Evolutionary conservation across 2,888 invertebrate species (phyloP), one percentile per base, ranked within the genome.

Genomic region (Abrostola tripartita): DNA sequence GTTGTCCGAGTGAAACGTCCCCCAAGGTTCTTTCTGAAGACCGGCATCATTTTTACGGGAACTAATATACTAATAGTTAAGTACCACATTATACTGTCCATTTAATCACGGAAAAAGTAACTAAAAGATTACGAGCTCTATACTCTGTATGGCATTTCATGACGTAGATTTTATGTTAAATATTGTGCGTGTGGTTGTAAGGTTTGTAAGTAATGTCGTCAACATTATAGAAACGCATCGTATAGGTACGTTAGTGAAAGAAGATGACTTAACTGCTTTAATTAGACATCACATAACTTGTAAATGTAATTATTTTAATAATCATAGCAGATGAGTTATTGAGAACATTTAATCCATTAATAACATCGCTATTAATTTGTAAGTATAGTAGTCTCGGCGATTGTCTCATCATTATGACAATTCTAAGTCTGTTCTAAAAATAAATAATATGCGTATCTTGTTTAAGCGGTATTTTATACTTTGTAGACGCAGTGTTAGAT

Each of bases 1-100:
- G 88, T 88, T 89, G 90, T 85, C 85, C 86, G 88, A 85, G 87
- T 84, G 84, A 88, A 87, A 85, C 85, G 81, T 82, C 81, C 87
- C 85, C 70, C 78, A 85, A 86, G 85, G 85, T 84, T 84, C 83
- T 80, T 81, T 74, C 78, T 78, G 82, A 80, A 86, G 77, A 82
- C 75, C 82, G 86, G 81, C 90, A 87, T 84, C 84, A 81, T 88
- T 78, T 87, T 76, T 71, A 76, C 63, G 44, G 57, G 65, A 58
- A 69, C 62, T 52, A 67, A 61, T 67, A 54, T 63, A 61, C 57
- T 60, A 57, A 63, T 71, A 71, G 68, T 66, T 69, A 47, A 47
- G 24, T 47, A 52, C 65, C 63, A 58, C 59, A 64, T 72, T 81
- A 81, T 82, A 69, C 76, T 68, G 66, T 61, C 61, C 70, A 70